Evolutionary conservation across 2,797 vertebrate species (phyloP), one percentile per base, ranked within the genome.

Genomic region (Spondyliosoma cantharus): DNA sequence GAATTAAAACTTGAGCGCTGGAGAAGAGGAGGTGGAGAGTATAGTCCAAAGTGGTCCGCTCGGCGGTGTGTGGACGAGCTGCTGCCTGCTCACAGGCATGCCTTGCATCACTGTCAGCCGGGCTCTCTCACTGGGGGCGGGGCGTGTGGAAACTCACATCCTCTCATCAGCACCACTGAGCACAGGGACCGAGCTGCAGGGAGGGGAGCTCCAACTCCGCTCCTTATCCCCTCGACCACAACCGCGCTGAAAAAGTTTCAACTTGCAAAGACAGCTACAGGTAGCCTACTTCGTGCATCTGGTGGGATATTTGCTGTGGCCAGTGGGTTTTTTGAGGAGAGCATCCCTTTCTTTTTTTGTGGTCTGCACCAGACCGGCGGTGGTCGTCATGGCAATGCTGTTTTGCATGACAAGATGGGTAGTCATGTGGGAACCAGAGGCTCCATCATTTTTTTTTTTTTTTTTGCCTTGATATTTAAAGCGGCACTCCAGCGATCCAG

Each of bases 91-190:
- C 76, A 43, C 61, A 76, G 66, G 83, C 91, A 86, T 84, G 89
- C 85, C 78, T 85, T 83, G 90, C 90, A 89, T 91, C 91, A 75
- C 74, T 85, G 87, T 69, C 80, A 80, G 63, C 76, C 54, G 78
- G 75, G 73, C 75, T 86, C 86, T 80, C 89, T 90, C 80, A 63
- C 81, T 80, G 90, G 86, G 88, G 91, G 91, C 89, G 92, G 93
- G 91, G 94, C 92, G 45, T 91, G 89, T 54, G 81, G 82, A 57
- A 81, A 32, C 83, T 87, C 85, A 45, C 75, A 71, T 74, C 78
- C 86, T 87, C 92, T 87, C 92, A 93, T 94, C 94, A 93, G 92
- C 87, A 92, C 81, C 93, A 88, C 78, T 54, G 87, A 80, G 82
- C 74, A 16, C 49, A 71, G 70, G 48, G 60, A 59, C 65, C 60